Conservation (phyloP, 2,888 invertebrate genomes). For the Rhagonycha lutea region DNA sequence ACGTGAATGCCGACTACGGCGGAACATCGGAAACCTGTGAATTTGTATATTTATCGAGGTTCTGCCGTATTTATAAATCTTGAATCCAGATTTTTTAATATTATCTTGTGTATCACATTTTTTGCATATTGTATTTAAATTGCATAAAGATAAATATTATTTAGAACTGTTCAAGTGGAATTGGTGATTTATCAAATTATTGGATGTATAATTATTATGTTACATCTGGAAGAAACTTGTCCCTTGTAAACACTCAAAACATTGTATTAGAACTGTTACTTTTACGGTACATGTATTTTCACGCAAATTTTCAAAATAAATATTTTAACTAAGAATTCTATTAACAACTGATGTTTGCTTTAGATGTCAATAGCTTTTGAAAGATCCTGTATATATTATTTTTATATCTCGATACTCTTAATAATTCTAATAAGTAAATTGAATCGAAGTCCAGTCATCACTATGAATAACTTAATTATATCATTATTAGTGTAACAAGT, state of each 20-base stretch:
- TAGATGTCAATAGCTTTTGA: not conserved
- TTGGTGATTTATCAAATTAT: not conserved
- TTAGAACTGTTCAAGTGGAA: not conserved
- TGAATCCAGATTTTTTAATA: too few species aligned
- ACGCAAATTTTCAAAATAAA: not conserved
- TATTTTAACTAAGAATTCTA: not conserved
- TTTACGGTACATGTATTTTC: not conserved
- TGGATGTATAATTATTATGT: not conserved
- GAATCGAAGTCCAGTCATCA: not conserved
- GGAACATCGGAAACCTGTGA: too few species aligned
- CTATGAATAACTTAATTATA: conserved; percentile 19
- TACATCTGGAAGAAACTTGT: not conserved
- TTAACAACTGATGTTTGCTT: not conserved
- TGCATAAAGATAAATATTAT: not conserved
- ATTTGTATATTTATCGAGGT: too few species aligned
- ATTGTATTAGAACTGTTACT: not conserved
- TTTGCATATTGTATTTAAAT: not conserved
- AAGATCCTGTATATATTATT: not conserved
- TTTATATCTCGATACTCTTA: not conserved
- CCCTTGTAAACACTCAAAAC: not conserved
- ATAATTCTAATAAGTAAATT: not conserved
- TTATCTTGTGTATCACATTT: too few species aligned
- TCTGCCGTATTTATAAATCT: too few species aligned
- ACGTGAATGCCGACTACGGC: too few species aligned
- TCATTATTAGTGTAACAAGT: conserved; percentile 12